Base-by-base conservation (phyloP, 2,888 invertebrate species). In the Tryphoninae sp. region DNA sequence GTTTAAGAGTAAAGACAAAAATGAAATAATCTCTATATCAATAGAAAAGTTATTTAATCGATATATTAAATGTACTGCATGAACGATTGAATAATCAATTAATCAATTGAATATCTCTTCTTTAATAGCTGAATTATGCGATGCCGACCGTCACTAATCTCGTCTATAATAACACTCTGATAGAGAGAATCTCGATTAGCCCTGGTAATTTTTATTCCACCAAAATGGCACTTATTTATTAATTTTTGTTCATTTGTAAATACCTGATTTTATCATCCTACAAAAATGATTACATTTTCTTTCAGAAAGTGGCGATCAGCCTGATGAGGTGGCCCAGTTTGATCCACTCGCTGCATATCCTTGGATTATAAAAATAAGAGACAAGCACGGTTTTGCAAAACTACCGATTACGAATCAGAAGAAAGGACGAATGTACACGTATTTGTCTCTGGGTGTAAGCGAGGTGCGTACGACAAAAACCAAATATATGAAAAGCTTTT, bases 141-240 rank as follows among this genome's bases (percentile, higher is more conserved):
- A 68, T 79, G 67, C 55, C 79, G 8, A 33, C n/a, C 2, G 55
- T 79, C 11, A 68, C 79, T 8, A 62, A 79, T 67, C 68, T 79
- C 51, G 55, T 79, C 51, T 79, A 74, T 33, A 33, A 79, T 13
- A 19, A 16, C 53, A 53, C 68, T 8, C 7, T 62, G 23, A 26
- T 79, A 19, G 62, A 73, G 19, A 51, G 79, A 42, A 19, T 79
- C 19, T 22, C 68, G 13, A 55, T 79, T 8, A 74, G 73, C 55
- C 79, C 79, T 7, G 79, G 79, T 79, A 73, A 61, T 22, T 23
- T 40, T 45, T 16, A 19, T 55, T 55, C 2, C 33, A 55, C 6
- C 19, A 22, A 33, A 13, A 33, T 53, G 16, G 9, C 6, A 1
- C 23, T 7, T 7, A 49, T 49, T 49, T 51, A 9, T 49, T 13